These are phyloP conservation scores for Papilio gigon DNA, from an alignment of 2,888 invertebrate genomes.

Conservation along the genomic window DNA sequence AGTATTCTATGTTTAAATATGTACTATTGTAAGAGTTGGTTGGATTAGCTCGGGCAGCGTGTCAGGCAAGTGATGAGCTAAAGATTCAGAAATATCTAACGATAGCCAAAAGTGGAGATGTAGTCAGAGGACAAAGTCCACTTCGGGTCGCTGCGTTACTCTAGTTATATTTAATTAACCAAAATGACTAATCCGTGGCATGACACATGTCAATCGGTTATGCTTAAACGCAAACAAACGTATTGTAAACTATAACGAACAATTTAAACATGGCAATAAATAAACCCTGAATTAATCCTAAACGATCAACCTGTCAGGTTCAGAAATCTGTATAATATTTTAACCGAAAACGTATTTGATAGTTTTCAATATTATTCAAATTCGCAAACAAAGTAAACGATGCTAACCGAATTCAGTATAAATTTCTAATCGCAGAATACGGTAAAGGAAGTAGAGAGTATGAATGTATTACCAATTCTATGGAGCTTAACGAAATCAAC, in stretches of 20 bases:
- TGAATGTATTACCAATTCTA: slow-evolving; percentile 36
- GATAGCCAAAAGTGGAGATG: too few relatives aligned
- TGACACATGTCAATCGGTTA: too few relatives aligned
- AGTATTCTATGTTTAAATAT: too few relatives aligned
- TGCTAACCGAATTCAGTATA: slow-evolving; percentile 18
- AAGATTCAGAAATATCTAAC: neutral
- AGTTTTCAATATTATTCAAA: neutral
- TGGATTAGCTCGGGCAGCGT: neutral
- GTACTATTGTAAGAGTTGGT: neutral
- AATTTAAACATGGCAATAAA: neutral
- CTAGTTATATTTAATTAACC: too few relatives aligned
- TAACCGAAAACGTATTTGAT: slow-evolving; percentile 9
- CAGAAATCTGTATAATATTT: slow-evolving; percentile 3
- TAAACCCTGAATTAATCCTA: neutral
- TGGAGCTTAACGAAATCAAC: slow-evolving; percentile 41
- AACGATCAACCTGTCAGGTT: slow-evolving; percentile 7
- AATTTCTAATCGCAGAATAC: slow-evolving; percentile 23
- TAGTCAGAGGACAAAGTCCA: too few relatives aligned
- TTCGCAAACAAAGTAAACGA: neutral
- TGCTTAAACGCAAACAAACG: neutral
- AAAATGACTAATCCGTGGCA: too few relatives aligned
- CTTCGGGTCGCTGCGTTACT: too few relatives aligned
- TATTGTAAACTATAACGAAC: neutral
- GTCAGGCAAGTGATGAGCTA: neutral
- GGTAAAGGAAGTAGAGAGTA: slow-evolving; percentile 19